These are phyloP conservation scores for Nymphalis c-album DNA, from an alignment of 2,888 invertebrate genomes.

Conservation along the genomic window DNA sequence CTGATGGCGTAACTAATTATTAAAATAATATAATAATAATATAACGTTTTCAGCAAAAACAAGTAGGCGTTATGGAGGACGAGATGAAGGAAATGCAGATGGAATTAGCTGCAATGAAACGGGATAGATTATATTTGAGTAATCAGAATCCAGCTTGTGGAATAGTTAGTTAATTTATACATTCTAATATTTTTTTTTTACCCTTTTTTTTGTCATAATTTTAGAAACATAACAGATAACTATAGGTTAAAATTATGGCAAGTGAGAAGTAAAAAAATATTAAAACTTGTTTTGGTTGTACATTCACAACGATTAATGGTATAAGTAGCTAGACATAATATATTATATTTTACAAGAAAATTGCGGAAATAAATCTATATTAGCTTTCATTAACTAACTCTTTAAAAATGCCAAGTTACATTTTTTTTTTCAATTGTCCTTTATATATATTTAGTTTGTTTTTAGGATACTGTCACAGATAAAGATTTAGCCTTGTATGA, in stretches of 20 bases:
- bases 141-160: constrained; percentile 36
- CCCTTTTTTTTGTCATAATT: no score
- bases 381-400: no score
- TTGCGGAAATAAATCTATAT: no score
- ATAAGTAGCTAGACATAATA: no score
- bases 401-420: no score
- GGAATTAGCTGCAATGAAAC: constrained; percentile 64
- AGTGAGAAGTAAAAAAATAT: neutral
- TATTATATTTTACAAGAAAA: no score
- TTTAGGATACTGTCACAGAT: constrained; percentile 4
- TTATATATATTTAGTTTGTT: neutral
- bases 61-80: constrained; percentile 70
- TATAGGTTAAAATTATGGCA: no score
- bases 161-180: constrained; percentile 22
- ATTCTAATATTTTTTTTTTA: neutral
- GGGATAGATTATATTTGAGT: constrained; percentile 52
- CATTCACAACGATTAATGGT: no score
- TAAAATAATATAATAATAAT: neutral
- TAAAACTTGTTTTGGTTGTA: no score
- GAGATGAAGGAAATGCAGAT: constrained; percentile 70
- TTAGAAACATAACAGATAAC: no score
- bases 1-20: neutral
- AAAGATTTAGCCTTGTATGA: constrained; percentile 6
- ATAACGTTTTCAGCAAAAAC: constrained; percentile 62
- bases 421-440: no score